phyloP scores from a whole-genome alignment of 2,113 vertebrate species.

The Propithecus coquereli region DNA sequence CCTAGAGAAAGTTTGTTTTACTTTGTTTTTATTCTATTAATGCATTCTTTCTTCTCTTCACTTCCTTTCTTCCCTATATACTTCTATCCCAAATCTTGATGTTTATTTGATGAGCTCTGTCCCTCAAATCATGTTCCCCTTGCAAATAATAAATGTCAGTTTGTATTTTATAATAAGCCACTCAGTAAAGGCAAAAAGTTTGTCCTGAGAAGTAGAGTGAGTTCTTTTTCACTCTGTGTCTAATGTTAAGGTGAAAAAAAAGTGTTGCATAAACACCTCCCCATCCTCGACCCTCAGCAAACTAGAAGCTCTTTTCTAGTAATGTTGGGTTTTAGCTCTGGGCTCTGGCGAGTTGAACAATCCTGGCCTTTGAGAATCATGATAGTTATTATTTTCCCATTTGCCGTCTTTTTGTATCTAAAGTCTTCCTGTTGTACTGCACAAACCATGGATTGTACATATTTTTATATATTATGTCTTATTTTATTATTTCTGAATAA shows the following conservation, averaged over 20 bases:
- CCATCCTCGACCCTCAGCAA: conserved; percentile 70
- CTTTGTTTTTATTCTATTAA: not conserved
- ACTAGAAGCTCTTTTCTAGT: conserved; percentile 70
- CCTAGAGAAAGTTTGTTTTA: conserved; percentile 57
- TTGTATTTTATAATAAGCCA: not conserved
- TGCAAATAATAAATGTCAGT: not conserved
- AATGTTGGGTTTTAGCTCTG: conserved; percentile 77
- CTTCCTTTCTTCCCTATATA: not conserved
- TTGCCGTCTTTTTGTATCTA: conserved; percentile 91
- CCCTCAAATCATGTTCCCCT: not conserved
- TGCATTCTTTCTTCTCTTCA: not conserved
- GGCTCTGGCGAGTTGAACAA: conserved; percentile 77
- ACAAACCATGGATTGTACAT: conserved; percentile 97
- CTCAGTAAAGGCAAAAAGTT: conserved; percentile 77
- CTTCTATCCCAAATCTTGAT: not conserved
- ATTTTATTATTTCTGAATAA: conserved; percentile 99
- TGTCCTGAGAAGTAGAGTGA: conserved; percentile 60
- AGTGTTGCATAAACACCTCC: conserved; percentile 71
- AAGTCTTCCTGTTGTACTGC: conserved; percentile 98
- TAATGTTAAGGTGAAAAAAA: conserved; percentile 79
- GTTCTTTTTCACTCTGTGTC: conserved; percentile 65
- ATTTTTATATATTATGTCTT: conserved; percentile 99
- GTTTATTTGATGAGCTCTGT: not conserved
- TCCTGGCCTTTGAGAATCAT: conserved; percentile 77
- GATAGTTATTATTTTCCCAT: conserved; percentile 84